Evolutionary conservation across 2,797 vertebrate genomes (phyloP), one percentile per base, ranked within the genome.

Genomic region (Pristis pectinata): DNA sequence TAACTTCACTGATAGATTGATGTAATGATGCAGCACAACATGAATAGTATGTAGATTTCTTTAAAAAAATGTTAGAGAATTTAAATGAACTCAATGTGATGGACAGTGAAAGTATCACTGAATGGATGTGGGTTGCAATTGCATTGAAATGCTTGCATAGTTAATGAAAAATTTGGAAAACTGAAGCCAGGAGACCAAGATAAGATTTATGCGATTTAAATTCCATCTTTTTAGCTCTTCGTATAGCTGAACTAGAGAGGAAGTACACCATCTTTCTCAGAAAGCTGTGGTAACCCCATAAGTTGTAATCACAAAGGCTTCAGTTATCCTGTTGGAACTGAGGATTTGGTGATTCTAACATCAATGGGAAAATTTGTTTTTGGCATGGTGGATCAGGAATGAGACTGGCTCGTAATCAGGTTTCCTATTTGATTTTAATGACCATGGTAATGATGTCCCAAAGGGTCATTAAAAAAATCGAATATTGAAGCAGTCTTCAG

Each of bases 11-110:
- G n/a, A 67, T 91, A 91, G 61, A 91, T 91, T 67, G 87, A 91
- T 89, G 17, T 89, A 89, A 89, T 89, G 85, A 89, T 91, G 59
- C 87, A 91, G 87, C 87, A 41, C n/a, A 67, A 10, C 87, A 67
- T 91, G 87, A 91, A 91, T 24, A 41, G n/a, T 64, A 24, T 91
- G n/a, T 67, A 91, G 87, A 64, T 91, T 91, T 61, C 59, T 89
- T 67, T 64, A 7, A 7, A 37, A 89, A 91, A 41, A 67, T 67
- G 87, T 67, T 91, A 41, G n/a, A 61, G 19, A 91, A 67, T 91
- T 91, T 91, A 37, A 61, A 91, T 89, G n/a, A 91, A 91, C 19
- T 41, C 37, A 22, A 10, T 67, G 59, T 41, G 7, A 22, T 44
- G 61, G n/a, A 67, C 37, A 64, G 19, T 87, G 53, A 59, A 87